phyloP scores from a whole-genome alignment of 2,888 invertebrate genomes.

The Pachydiplax longipennis region DNA sequence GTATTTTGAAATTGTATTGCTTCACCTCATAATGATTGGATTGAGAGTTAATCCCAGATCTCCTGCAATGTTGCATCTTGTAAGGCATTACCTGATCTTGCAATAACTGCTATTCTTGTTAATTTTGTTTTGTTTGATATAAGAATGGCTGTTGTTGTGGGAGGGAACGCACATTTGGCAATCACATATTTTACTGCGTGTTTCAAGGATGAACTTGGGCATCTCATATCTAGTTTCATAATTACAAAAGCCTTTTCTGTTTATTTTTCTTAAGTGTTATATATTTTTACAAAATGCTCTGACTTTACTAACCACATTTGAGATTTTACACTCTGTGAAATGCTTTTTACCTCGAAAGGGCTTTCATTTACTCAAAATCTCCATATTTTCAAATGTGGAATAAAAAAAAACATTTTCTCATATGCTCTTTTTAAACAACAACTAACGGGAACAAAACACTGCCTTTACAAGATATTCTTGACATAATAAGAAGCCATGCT shows the following conservation, averaged over 20 bases:
- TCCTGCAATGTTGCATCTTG: slow-evolving; percentile 29
- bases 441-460: slow-evolving; percentile 30
- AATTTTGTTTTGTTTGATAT: background rate
- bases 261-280: background rate
- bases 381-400: background rate
- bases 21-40: background rate
- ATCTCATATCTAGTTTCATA: background rate
- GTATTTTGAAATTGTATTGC: background rate
- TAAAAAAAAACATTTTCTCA: background rate
- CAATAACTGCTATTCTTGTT: slow-evolving; percentile 22
- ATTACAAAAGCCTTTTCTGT: slow-evolving; percentile 16
- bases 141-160: slow-evolving; percentile 21
- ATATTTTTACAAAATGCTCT: slow-evolving; percentile 27
- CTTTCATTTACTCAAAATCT: background rate
- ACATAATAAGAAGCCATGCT: slow-evolving; percentile 15
- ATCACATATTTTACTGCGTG: background rate
- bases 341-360: background rate
- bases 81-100: slow-evolving; percentile 10
- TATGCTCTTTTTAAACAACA: background rate
- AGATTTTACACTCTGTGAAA: background rate
- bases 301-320: background rate
- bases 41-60: background rate
- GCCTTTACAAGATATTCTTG: slow-evolving; percentile 33
- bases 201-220: background rate
- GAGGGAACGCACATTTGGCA: slow-evolving; percentile 1